Conservation (phyloP, 2,888 invertebrate genomes). For the Mechanitis messenoides region DNA sequence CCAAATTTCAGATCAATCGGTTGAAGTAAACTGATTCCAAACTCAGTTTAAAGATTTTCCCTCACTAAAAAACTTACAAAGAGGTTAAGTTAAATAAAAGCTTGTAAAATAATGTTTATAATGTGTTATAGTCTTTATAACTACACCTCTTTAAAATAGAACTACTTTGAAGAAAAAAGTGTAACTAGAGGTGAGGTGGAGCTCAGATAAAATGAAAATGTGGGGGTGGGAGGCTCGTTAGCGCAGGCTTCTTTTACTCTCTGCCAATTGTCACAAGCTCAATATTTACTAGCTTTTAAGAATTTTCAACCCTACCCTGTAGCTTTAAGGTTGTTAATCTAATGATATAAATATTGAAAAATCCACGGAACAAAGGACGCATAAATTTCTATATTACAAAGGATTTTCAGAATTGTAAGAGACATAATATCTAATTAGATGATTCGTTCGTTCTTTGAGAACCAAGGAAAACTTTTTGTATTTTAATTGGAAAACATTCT, state of each 20-base stretch:
- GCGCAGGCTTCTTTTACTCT: conserved; percentile 51
- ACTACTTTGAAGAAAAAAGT: too few species aligned
- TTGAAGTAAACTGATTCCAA: too few species aligned
- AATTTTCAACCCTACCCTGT: conserved; percentile 40
- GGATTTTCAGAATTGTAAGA: conserved; percentile 68
- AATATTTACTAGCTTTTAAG: conserved; percentile 45
- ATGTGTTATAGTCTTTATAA: too few species aligned
- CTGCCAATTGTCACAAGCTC: conserved; percentile 63
- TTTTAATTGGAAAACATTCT: conserved; percentile 18
- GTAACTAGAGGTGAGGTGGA: too few species aligned
- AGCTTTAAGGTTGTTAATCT: conserved; percentile 40
- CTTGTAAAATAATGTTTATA: too few species aligned
- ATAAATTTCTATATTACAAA: conserved; percentile 71
- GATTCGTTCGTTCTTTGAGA: conserved; percentile 50
- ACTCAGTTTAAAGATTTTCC: too few species aligned
- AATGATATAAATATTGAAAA: conserved; percentile 40
- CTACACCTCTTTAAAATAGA: too few species aligned
- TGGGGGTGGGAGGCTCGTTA: conserved; percentile 63
- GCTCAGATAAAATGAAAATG: conserved; percentile 63
- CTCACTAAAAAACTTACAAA: too few species aligned
- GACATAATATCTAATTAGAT: conserved; percentile 72
- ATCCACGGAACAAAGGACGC: conserved; percentile 63
- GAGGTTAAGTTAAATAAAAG: too few species aligned
- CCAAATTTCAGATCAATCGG: too few species aligned
- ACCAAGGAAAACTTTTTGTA: conserved; percentile 25